Conservation (phyloP, 2,797 vertebrate species). For the Falco peregrinus region DNA sequence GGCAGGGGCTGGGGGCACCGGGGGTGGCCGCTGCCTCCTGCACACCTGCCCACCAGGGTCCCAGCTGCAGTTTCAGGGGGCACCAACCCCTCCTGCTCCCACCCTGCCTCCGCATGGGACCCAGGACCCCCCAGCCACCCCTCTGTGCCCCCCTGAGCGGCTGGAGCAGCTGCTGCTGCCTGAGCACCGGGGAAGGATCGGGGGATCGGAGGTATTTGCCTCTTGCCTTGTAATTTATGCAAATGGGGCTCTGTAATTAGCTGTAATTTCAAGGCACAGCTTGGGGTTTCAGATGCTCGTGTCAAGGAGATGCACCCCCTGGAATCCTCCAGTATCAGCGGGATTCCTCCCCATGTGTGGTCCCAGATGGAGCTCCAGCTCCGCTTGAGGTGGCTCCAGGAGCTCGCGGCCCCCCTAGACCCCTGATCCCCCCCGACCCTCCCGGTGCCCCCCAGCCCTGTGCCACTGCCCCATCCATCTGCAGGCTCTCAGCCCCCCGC, state of each 20-base stretch:
- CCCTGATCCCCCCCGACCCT: not conserved
- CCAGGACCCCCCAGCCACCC: not conserved
- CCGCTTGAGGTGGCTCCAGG: not conserved
- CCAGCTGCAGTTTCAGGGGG: not conserved
- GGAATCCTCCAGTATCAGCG: conserved; percentile 77
- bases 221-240: conserved; percentile 81
- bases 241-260: conserved; percentile 87
- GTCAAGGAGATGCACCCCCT: conserved; percentile 80
- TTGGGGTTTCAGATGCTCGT: conserved; percentile 81
- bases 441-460: not conserved
- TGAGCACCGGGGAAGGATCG: conserved; percentile 72
- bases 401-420: not conserved
- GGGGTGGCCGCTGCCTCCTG: not conserved
- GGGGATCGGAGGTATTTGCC: conserved; percentile 80
- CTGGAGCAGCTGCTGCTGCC: conserved; percentile 75
- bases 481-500: not conserved
- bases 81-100: not conserved
- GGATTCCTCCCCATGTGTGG: conserved; percentile 83
- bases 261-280: conserved; percentile 84
- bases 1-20: rapidly evolving
- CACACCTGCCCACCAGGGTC: rapidly evolving
- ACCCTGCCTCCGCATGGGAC: rapidly evolving
- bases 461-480: not conserved
- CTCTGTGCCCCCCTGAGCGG: not conserved
- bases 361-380: conserved; percentile 52